Evolutionary conservation across 2,113 vertebrate species (phyloP), one percentile per base, ranked within the genome.

Genomic region (Genyomyrus donnyi): DNA sequence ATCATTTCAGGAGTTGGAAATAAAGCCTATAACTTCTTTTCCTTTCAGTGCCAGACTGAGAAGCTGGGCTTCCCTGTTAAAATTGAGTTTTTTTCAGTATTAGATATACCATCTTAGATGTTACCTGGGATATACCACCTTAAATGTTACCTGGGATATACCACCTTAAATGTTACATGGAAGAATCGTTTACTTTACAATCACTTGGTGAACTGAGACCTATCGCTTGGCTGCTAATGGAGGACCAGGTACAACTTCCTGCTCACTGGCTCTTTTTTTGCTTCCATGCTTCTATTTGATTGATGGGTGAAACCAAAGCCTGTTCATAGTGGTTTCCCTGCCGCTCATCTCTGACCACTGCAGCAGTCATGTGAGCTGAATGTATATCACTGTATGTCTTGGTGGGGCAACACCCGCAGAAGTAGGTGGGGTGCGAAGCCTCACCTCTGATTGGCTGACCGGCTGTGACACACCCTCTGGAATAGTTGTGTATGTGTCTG

Each of bases 351-450:
- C 13, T 19, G 17, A 80, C 6, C 35, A 45, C 83, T 13, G 9
- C 42, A 85, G 19, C 42, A 48, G 8, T 45, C 83, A 45, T 85
- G 83, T 46, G 7, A 48, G 21, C 45, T 85, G 83, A 24, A 21
- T 45, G 56, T 45, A 10, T 62, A 66, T 62, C 19, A n/a, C 42
- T 15, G 19, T 58, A n/a, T 88, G 39, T 88, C 56, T 17, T 42
- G 21, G 56, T 88, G 46, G 21, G 70, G 46, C 13, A 35, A 3
- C 19, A 39, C 66, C 83, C 17, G 5, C 48, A 77, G 70, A 50
- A 50, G 88, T 84, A 89, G 88, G 88, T 83, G 74, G 88, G 74
- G 17, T 53, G 48, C 50, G 74, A 89, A 53, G 5, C 49, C 31
- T 74, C 1, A 19, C 31, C 8, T 11, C 66, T 89, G 48, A 89